A percentile compares a stretch with the other conserved stretches of the same genome.
Evolutionary conservation across 2,888 invertebrate genomes (phyloP).

Genomic region (Andrena flavipes): DNA sequence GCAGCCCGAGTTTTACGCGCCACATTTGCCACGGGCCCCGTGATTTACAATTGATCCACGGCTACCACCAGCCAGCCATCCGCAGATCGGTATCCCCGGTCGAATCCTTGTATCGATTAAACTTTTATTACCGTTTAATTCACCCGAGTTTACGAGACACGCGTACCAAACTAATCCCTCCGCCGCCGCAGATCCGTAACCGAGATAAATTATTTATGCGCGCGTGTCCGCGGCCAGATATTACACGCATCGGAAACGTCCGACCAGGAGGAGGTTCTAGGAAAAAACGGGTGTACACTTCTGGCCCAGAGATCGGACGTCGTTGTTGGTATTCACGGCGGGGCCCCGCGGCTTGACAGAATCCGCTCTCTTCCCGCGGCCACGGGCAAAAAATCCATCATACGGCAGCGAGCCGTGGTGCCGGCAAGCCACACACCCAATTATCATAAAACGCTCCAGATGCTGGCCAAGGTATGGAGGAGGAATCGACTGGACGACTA

Average conservation of each 20-base stretch:
- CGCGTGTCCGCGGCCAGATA: neutral
- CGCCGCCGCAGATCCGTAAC: neutral
- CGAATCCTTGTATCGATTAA: slow-evolving; percentile 34
- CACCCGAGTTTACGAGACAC: slow-evolving; percentile 21
- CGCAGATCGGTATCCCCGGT: slow-evolving; percentile 18
- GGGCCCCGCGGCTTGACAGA: slow-evolving; percentile 56
- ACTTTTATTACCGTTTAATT: slow-evolving; percentile 33
- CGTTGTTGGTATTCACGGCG: slow-evolving; percentile 61
- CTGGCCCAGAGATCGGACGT: slow-evolving; percentile 22
- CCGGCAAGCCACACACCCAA: slow-evolving; percentile 71
- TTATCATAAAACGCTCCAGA: slow-evolving; percentile 77
- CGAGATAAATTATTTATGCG: slow-evolving; percentile 8
- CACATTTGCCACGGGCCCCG: slow-evolving; percentile 70
- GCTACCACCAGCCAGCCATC: neutral
- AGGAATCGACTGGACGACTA: slow-evolving; percentile 51
- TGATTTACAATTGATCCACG: slow-evolving; percentile 66
- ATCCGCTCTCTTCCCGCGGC: slow-evolving; percentile 43
- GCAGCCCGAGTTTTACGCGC: slow-evolving; percentile 65
- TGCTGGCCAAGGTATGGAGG: slow-evolving; percentile 57
- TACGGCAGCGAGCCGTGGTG: slow-evolving; percentile 71
- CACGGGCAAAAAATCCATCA: slow-evolving; percentile 70
- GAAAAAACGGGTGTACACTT: slow-evolving; percentile 10
- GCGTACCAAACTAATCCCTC: neutral
- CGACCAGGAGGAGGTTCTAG: slow-evolving; percentile 1
- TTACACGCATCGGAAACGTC: neutral